phyloP scores from a whole-genome alignment of 2,113 vertebrate genomes.

The Platysteira castanea region DNA sequence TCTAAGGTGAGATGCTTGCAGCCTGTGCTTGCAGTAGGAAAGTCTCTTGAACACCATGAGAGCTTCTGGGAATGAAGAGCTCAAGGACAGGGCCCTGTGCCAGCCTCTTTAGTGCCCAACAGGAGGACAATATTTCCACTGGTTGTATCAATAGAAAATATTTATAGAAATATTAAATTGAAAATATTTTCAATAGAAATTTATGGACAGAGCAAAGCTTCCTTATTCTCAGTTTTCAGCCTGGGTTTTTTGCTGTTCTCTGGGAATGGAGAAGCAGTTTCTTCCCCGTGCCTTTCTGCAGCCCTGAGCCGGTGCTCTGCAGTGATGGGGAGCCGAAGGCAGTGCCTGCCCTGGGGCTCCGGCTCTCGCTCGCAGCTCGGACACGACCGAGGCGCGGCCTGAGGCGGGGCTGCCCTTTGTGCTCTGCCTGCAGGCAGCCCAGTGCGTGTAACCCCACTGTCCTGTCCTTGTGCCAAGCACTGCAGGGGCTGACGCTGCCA shows the following conservation, averaged over 20 bases:
- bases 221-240: background rate
- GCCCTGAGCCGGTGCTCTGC: background rate
- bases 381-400: rapidly evolving
- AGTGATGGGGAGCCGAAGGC: rapidly evolving
- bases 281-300: background rate
- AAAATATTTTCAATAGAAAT: background rate
- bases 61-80: background rate
- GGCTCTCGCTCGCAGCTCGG: rapidly evolving
- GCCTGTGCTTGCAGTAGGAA: background rate
- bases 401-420: background rate
- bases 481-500: background rate
- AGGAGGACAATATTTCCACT: background rate
- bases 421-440: background rate
- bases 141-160: background rate
- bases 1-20: background rate
- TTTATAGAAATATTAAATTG: background rate
- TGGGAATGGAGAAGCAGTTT: background rate
- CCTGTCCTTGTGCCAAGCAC: background rate
- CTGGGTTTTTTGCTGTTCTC: background rate
- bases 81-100: background rate
- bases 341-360: rapidly evolving
- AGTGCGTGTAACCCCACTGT: background rate
- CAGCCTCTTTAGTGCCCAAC: background rate
- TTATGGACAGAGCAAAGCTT: background rate
- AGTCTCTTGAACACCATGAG: background rate